phyloP scores from a whole-genome alignment of 2,113 vertebrate species.

The Neoarius graeffei region DNA sequence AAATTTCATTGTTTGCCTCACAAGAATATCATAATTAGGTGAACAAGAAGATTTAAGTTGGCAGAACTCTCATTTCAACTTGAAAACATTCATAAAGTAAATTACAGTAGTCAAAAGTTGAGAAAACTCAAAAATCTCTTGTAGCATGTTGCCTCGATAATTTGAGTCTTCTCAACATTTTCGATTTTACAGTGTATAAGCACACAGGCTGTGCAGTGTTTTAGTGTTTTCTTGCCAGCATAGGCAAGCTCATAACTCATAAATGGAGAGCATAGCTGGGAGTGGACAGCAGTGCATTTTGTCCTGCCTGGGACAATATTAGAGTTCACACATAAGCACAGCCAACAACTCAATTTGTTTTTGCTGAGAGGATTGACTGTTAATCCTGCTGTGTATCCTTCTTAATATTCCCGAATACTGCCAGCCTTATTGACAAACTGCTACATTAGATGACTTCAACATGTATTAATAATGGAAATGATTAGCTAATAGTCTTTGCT shows the following conservation, averaged over 20 bases:
- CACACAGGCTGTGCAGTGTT: background rate
- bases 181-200: background rate
- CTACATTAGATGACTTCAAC: conserved; percentile 54
- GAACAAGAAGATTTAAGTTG: no score
- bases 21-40: no score
- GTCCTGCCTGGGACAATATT: conserved; percentile 59
- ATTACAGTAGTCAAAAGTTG: no score
- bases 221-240: background rate
- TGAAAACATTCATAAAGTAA: no score
- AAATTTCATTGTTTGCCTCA: no score
- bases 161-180: no score
- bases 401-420: conserved; percentile 64
- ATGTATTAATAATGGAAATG: conserved; percentile 59
- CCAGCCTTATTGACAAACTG: conserved; percentile 64
- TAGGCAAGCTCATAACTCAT: conserved; percentile 21
- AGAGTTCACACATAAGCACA: conserved; percentile 64
- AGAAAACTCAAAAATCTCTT: no score
- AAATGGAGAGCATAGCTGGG: conserved; percentile 48
- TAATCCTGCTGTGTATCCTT: conserved; percentile 64
- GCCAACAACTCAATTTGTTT: conserved; percentile 62
- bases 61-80: no score
- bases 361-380: conserved; percentile 58
- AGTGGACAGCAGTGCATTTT: conserved; percentile 25
- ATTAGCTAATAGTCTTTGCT: conserved; percentile 42
- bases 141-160: no score